A percentile compares a stretch with the other conserved stretches of the same genome.
phyloP scores from a whole-genome alignment of 2,888 invertebrate genomes.

The Hymenopus coronatus region DNA sequence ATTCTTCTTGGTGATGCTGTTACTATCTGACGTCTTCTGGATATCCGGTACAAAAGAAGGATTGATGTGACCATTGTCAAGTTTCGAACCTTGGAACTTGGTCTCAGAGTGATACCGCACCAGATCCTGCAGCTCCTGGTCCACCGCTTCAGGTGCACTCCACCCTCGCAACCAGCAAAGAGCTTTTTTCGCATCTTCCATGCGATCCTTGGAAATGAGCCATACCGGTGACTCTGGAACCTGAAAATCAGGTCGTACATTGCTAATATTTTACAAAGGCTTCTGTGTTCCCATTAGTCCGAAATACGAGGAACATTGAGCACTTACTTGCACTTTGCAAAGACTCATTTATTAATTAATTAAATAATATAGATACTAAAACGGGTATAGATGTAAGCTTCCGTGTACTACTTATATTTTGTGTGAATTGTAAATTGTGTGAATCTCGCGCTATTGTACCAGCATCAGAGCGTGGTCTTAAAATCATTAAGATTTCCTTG shows the following conservation, averaged over 20 bases:
- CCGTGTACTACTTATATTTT: too few species aligned
- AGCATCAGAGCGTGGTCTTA: too few species aligned
- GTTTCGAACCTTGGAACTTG: neutral
- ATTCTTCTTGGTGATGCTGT: neutral
- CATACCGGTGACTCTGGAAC: neutral
- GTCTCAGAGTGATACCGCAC: neutral
- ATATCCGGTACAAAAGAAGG: neutral
- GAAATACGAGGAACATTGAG: too few species aligned
- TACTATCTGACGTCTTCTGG: neutral
- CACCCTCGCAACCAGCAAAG: neutral
- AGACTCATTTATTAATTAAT: too few species aligned
- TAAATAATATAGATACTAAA: too few species aligned
- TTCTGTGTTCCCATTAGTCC: too few species aligned
- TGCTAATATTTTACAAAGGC: neutral
- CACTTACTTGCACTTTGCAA: too few species aligned
- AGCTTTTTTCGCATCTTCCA: neutral
- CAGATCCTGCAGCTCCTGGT: conserved; percentile 48
- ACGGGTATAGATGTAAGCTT: too few species aligned
- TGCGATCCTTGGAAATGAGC: neutral
- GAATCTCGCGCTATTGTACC: too few species aligned
- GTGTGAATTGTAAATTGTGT: too few species aligned
- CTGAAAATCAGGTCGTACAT: neutral
- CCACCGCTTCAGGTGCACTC: conserved; percentile 49
- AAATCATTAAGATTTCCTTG: too few species aligned
- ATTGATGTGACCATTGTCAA: neutral